Evolutionary conservation across 1,140 invertebrate genomes (phyloP).

Genomic region (Camponotus pennsylvanicus): DNA sequence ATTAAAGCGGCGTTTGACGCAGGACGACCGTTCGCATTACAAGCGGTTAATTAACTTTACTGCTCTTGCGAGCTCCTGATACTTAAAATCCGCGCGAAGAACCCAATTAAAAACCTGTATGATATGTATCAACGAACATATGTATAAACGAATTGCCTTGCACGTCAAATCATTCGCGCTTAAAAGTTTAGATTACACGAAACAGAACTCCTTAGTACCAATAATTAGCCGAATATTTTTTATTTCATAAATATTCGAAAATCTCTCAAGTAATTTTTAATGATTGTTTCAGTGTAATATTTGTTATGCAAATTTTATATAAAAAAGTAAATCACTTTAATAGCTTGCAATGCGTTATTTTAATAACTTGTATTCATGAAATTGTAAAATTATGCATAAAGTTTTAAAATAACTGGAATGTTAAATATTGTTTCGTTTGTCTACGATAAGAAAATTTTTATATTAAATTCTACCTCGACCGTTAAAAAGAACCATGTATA

Average conservation of each 20-base stretch:
- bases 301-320: neutral
- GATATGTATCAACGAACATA: neutral
- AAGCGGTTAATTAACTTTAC: constrained; percentile 70
- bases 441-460: neutral
- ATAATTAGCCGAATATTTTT: neutral
- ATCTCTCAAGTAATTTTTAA: neutral
- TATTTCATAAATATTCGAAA: neutral
- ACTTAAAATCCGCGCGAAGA: constrained; percentile 44
- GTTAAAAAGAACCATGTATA: neutral
- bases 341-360: neutral
- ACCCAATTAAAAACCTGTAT: constrained; percentile 62
- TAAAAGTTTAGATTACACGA: neutral
- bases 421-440: neutral
- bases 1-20: constrained; percentile 40
- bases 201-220: neutral
- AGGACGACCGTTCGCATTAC: constrained; percentile 47
- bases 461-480: neutral
- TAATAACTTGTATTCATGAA: neutral
- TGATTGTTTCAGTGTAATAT: neutral
- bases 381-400: neutral
- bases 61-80: constrained; percentile 45
- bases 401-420: constrained; percentile 5
- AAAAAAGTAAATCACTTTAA: neutral
- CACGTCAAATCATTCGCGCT: neutral
- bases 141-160: neutral